Base-by-base conservation (phyloP, 2,113 vertebrate species). In the Lutjanus erythropterus region DNA sequence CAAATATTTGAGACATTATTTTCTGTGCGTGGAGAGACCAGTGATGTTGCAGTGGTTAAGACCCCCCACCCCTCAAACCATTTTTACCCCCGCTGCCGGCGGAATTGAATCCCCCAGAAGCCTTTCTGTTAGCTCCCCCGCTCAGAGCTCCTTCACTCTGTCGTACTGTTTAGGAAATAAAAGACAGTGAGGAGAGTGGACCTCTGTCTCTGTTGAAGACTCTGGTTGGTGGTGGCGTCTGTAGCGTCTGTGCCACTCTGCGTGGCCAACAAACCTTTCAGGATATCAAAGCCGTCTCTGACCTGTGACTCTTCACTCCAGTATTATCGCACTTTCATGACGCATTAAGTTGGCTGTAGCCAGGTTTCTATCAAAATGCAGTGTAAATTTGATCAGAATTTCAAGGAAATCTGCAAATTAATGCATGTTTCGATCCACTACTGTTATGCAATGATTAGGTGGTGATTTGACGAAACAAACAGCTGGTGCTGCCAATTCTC, bases 41-140 rank as follows among this genome's bases (percentile, higher is more conserved):
- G 29, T 56, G 52, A 62, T 49, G 37, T n/a, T 71, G 46, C 52
- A 55, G 73, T 60, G 39, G 71, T 76, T 75, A 69, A 85, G 71
- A 71, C 80, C 70, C 56, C 64, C 60, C n/a, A 16, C 60, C 61
- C 55, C 46, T 72, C 61, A 76, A 50, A 67, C 27, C 21, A 46
- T 80, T 73, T 81, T 31, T 44, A 33, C 64, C 56, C 55, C 62
- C 2, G 53, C 61, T 73, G 52, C 3, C 39, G 10, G 11, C 39
- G 49, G 39, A 71, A 78, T 37, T 71, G 58, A 71, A 71, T 52
- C 37, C 62, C n/a, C n/a, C 52, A 47, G 41, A 67, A 21, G 31
- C 10, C 42, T 53, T 59, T 69, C 21, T 46, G 39, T 42, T 18
- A 4, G 10, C 23, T 23, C 14, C 3, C 35, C 27, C 1, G 25